Evolutionary conservation across 2,113 vertebrate genomes (phyloP).

Genomic region (Nipponia nippon): DNA sequence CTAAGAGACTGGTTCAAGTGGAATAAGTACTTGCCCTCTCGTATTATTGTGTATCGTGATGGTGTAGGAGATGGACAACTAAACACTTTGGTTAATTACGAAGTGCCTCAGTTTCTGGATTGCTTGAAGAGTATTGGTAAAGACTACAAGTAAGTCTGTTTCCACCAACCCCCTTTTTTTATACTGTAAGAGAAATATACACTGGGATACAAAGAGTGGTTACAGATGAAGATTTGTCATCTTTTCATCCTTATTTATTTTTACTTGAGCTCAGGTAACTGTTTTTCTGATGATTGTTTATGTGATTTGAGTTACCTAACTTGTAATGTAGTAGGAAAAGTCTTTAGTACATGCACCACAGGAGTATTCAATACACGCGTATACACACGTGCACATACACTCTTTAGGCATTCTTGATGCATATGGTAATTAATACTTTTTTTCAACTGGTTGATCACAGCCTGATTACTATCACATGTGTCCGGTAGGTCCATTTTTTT

Average conservation of each 20-base stretch:
- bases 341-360: not conserved
- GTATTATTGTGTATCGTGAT: constrained; percentile 91
- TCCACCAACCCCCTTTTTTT: not conserved
- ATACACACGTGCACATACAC: rapidly evolving
- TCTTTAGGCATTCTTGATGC: not conserved
- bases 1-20: constrained; percentile 80
- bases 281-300: not conserved
- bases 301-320: not conserved
- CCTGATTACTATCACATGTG: rapidly evolving
- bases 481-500: not conserved
- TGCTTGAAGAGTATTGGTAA: constrained; percentile 81
- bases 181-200: not conserved
- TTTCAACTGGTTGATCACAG: not conserved
- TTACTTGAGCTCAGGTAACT: not conserved
- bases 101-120: constrained; percentile 88
- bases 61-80: constrained; percentile 95
- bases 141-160: constrained; percentile 81
- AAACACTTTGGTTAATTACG: constrained; percentile 84
- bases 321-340: not conserved
- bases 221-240: not conserved
- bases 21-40: constrained; percentile 83
- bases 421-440: not conserved
- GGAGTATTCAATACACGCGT: rapidly evolving
- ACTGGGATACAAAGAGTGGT: not conserved
- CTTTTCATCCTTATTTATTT: not conserved